Percentiles rank a stretch among this genome's conserved stretches.
These are phyloP conservation scores for Cyprinodon variegatus DNA, from an alignment of 2,113 vertebrate species.

Conservation along the genomic window DNA sequence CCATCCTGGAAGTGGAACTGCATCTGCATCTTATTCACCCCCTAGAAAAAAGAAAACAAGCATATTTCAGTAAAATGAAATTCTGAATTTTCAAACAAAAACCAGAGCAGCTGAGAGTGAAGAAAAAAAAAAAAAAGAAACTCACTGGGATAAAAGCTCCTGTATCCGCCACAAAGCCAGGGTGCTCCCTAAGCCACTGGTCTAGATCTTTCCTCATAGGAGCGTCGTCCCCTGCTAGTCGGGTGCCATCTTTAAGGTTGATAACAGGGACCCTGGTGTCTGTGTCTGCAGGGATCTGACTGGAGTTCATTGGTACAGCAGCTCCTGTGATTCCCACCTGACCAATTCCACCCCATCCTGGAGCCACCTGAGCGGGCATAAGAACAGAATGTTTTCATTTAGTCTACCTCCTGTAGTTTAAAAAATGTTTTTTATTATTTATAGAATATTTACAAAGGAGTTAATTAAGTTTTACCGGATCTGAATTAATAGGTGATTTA, in stretches of 20 bases:
- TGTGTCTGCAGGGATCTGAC: conserved; percentile 80
- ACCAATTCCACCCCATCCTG: conserved; percentile 83
- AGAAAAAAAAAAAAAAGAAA: background rate
- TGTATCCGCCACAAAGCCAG: conserved; percentile 95
- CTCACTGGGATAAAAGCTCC: conserved; percentile 91
- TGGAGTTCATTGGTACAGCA: conserved; percentile 67
- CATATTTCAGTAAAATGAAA: background rate
- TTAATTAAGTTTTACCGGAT: conserved; percentile 78
- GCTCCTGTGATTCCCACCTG: conserved; percentile 79
- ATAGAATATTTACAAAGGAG: background rate
- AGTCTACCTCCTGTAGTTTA: background rate
- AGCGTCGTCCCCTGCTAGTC: conserved; percentile 95
- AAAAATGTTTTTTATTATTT: background rate
- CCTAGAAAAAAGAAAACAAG: conserved; percentile 54
- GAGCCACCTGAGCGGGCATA: conserved; percentile 76
- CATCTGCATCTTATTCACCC: conserved; percentile 83
- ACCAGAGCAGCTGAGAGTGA: background rate
- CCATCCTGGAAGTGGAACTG: conserved; percentile 94
- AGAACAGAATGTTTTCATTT: background rate
- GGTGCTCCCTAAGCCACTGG: conserved; percentile 93
- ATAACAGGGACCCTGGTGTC: conserved; percentile 95
- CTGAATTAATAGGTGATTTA: conserved; percentile 77
- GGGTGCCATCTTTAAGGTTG: conserved; percentile 95
- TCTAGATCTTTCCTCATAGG: conserved; percentile 93
- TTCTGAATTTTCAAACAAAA: background rate